These are phyloP conservation scores for Salvelinus fontinalis DNA, from an alignment of 2,113 vertebrate genomes.

Conservation along the genomic window DNA sequence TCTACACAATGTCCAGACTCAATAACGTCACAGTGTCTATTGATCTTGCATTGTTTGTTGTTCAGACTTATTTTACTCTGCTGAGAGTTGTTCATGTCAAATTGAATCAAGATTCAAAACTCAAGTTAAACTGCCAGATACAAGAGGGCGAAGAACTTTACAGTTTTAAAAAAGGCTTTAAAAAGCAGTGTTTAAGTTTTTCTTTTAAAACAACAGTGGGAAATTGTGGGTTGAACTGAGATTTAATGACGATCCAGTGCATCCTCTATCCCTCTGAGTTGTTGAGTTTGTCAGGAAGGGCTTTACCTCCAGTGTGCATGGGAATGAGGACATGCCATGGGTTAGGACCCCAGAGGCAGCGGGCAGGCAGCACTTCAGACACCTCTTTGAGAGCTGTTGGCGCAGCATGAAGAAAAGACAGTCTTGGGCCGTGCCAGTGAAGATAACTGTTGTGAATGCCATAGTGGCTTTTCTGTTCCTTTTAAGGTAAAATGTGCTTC, in stretches of 20 bases:
- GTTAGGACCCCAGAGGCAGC: conserved; percentile 27
- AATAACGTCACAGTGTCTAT: conserved; percentile 12
- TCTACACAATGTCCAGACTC: conserved; percentile 8
- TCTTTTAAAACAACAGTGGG: not conserved
- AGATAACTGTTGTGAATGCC: conserved; percentile 2
- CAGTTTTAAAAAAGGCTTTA: not conserved
- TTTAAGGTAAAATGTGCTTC: conserved; percentile 1
- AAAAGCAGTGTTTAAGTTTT: not conserved
- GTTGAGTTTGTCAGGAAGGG: conserved; percentile 54
- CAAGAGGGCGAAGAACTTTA: not conserved
- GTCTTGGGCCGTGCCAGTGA: conserved; percentile 10
- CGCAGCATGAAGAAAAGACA: conserved; percentile 56
- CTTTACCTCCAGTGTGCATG: conserved; percentile 46
- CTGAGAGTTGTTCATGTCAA: not conserved
- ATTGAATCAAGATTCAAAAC: not conserved
- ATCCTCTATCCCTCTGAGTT: not conserved
- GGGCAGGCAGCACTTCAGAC: conserved; percentile 43
- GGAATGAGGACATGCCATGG: conserved; percentile 37
- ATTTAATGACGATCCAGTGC: not conserved
- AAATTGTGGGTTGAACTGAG: not conserved
- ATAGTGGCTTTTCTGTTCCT: not conserved
- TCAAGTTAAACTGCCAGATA: not conserved
- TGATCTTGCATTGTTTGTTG: not conserved
- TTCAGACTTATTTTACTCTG: not conserved
- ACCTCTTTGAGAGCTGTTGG: conserved; percentile 47